Evolutionary conservation across 1,140 invertebrate genomes (phyloP).

Genomic region (Cydia strobilella): DNA sequence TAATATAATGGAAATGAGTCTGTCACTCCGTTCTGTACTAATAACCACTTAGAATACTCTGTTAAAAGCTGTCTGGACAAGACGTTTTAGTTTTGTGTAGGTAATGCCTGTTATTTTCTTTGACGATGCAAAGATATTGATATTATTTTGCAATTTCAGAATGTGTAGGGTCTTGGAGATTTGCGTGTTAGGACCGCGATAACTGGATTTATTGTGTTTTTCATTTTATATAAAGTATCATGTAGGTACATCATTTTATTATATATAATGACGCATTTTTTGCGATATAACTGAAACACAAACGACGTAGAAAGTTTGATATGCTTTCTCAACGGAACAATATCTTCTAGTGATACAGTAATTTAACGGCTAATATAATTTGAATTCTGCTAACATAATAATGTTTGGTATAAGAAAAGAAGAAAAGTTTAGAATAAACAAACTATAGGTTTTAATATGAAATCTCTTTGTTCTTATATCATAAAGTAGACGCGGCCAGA

Average conservation of each 20-base stretch:
- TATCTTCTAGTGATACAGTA: too few relatives aligned
- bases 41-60: constrained; percentile 4
- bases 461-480: constrained; percentile 6
- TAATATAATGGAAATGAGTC: constrained; percentile 26
- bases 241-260: too few relatives aligned
- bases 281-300: too few relatives aligned
- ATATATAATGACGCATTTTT: too few relatives aligned
- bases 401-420: too few relatives aligned
- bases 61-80: constrained; percentile 1
- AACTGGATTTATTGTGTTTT: not conserved
- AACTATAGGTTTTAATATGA: not conserved
- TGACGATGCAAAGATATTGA: not conserved
- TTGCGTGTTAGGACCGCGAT: not conserved
- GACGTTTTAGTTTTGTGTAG: not conserved
- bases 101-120: not conserved
- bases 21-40: constrained; percentile 21
- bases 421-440: not conserved
- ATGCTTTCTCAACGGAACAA: too few relatives aligned
- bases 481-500: not conserved
- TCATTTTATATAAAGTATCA: not conserved
- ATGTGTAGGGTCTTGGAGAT: not conserved
- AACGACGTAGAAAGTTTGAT: too few relatives aligned
- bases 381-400: too few relatives aligned
- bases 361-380: too few relatives aligned
- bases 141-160: not conserved